Base-by-base conservation (phyloP, 2,888 invertebrate genomes). In the Bellardia pandia region DNA sequence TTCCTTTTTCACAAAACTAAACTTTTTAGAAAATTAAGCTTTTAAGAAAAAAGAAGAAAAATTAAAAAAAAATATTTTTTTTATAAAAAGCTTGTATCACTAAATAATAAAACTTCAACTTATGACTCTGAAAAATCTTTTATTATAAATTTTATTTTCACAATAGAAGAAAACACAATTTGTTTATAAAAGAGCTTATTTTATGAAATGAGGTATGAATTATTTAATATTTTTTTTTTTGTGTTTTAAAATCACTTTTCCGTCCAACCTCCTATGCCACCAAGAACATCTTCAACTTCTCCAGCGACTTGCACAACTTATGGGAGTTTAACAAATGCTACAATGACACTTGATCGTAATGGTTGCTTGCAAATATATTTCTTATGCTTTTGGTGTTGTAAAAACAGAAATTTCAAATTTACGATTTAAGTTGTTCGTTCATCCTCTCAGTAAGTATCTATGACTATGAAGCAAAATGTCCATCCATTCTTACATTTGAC, bases 321-420 rank as follows among this genome's bases (percentile, higher is more conserved):
- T 87, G 62, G 74, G 33, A 85, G 69, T 81, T 69, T 74, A 56
- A 64, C 69, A 71, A 85, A 71, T 86, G 77, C 62, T 81, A n/a
- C 58, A 74, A 76, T 79, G 78, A 82, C 78, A 87, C 78, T 85
- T 77, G 76, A 51, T 51, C 23, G 30, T 75, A 82, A 75, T 69
- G 48, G 69, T 75, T 60, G 74, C 11, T 23, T 14, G 33, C 37
- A 8, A 23, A 30, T 74, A 16, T 58, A 45, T 42, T n/a, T 8
- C 42, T 45, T 42, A 16, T 45, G 64, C 16, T 23, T 69, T 66
- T 58, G 37, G 56, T 72, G 60, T 56, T 76, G 58, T 72, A n/a
- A 60, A 76, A 76, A 80, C 71, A 60, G 23, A 37, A 84, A 86
- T 80, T 84, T 84, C 13, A 66, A 72, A 84, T 84, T 84, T 86